Evolutionary conservation across 1,140 invertebrate genomes (phyloP), one percentile per base, ranked within the genome.

Genomic region (Macrocentrus cingulum): DNA sequence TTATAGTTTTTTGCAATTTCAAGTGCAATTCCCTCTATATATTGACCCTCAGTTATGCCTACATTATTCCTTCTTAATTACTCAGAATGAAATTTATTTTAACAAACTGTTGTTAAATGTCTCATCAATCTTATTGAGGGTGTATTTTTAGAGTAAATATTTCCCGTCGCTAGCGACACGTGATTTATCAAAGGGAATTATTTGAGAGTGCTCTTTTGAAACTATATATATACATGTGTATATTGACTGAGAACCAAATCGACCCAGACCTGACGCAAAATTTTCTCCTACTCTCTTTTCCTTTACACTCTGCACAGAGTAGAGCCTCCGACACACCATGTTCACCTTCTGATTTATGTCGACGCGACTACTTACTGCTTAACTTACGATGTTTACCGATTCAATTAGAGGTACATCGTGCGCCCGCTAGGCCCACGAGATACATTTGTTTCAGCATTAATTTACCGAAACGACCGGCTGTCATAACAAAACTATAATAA

Each of bases 401-500:
- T 80, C 74, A 80, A 80, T 79, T 80, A 80, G 75, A 74, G 62
- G 62, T 61, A 53, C 46, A 61, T 54, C 22, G 29, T 13, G 49
- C 23, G 44, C 16, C 20, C 59, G n/a, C 16, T 20, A 20, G 37
- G 20, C 58, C 64, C 59, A 66, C 13, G 19, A 48, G 66, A 76
- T 78, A 77, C 75, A 78, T 79, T 76, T 74, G 76, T 74, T 77
- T 76, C 75, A 63, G 66, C 75, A 76, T 79, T 79, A 77, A 80
- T 79, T 77, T 75, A 77, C 70, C 71, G 67, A 67, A 76, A 73
- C 72, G 66, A 62, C 62, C 60, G 60, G 60, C 67, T 79, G 77
- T 79, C 76, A 79, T 78, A 79, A 79, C 76, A 79, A 75, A 77
- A 75, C 77, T 79, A 79, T 80, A 79, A 80, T 80, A 78, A 79